Percentiles rank a stretch among this genome's conserved stretches.
Conservation (phyloP, 2,888 invertebrate species). For the Campoplex capitator region DNA sequence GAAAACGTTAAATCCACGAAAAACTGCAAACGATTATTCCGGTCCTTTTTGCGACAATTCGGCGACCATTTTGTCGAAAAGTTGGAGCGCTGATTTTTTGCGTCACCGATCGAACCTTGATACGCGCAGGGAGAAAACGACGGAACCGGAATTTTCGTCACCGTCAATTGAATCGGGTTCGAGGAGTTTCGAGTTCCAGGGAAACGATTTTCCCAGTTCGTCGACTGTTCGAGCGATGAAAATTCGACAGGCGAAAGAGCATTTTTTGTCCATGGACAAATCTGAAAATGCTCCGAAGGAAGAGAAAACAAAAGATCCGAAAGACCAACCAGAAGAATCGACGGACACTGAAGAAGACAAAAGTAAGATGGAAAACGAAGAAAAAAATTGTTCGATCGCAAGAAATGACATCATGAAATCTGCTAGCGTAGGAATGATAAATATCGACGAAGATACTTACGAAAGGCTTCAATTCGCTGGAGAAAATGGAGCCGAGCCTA, state of each 20-base stretch:
- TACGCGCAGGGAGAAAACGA: constrained; percentile 28
- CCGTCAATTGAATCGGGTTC: constrained; percentile 11
- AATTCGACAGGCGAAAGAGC: constrained; percentile 88
- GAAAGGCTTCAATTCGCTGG: constrained; percentile 84
- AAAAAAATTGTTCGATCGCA: neutral
- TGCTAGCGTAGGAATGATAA: constrained; percentile 92
- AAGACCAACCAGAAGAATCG: constrained; percentile 44
- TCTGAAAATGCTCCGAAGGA: constrained; percentile 71
- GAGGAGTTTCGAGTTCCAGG: neutral
- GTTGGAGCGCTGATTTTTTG: constrained; percentile 87
- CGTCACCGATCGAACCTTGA: constrained; percentile 81
- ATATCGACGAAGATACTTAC: constrained; percentile 88
- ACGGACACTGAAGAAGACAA: neutral
- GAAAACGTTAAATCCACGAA: constrained; percentile 74
- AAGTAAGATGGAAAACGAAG: constrained; percentile 10
- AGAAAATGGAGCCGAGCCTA: constrained; percentile 70
- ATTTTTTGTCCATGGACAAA: constrained; percentile 87
- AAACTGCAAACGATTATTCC: constrained; percentile 14
- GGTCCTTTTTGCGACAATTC: constrained; percentile 14
- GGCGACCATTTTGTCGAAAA: constrained; percentile 85
- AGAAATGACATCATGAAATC: constrained; percentile 87
- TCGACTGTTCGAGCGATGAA: constrained; percentile 59
- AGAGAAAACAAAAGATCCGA: constrained; percentile 24
- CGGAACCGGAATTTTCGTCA: constrained; percentile 21
- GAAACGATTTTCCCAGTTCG: neutral